Conservation (phyloP, 2,797 vertebrate genomes). For the Acrocephalus scirpaceus region DNA sequence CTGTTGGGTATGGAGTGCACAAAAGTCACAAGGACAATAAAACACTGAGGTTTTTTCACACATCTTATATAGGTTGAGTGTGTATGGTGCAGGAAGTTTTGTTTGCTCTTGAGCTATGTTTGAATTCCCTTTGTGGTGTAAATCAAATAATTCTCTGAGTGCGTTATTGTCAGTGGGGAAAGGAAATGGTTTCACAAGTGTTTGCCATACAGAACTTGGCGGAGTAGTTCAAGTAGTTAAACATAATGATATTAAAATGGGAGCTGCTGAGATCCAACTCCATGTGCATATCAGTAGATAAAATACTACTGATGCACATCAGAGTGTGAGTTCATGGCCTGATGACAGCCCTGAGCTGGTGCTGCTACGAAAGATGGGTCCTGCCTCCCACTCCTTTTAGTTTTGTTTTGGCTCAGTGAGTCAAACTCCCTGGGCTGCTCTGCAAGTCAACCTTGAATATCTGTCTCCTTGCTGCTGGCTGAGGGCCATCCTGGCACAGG, state of each 20-base stretch:
- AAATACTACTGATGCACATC: slow-evolving; percentile 6
- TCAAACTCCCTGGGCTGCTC: not conserved
- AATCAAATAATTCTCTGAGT: slow-evolving; percentile 36
- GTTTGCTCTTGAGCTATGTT: slow-evolving; percentile 27
- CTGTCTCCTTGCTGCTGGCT: not conserved
- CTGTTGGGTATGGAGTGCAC: not conserved
- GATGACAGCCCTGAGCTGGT: not conserved
- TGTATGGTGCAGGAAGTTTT: not conserved
- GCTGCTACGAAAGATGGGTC: not conserved
- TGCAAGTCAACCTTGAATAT: not conserved
- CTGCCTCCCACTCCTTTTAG: not conserved
- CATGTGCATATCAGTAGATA: not conserved
- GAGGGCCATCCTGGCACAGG: accelerated
- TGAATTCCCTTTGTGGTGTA: slow-evolving; percentile 44
- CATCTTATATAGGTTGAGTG: not conserved
- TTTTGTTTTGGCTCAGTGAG: not conserved
- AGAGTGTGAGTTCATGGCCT: not conserved
- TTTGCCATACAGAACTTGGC: slow-evolving; percentile 51
- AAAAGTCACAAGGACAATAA: not conserved
- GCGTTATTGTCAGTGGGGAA: not conserved
- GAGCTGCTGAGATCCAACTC: not conserved
- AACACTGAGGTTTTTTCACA: not conserved
- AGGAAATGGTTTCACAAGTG: slow-evolving; percentile 68
- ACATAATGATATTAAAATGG: not conserved
- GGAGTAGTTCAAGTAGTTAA: slow-evolving; percentile 24